phyloP scores from a whole-genome alignment of 1,140 invertebrate species.

The Diabrotica undecimpunctata region DNA sequence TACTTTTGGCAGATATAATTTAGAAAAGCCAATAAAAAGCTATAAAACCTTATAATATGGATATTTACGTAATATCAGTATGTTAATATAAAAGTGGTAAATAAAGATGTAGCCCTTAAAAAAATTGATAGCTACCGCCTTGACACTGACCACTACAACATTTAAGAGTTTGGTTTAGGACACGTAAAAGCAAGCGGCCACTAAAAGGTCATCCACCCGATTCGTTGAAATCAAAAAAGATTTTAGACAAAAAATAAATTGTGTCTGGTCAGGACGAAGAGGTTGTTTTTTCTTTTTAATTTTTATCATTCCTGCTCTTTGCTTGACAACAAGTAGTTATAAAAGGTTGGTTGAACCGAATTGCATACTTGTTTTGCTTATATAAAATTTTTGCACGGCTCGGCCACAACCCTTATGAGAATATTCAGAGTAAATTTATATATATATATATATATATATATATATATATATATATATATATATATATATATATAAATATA shows the following conservation, averaged over 20 bases:
- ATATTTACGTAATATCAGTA: no score
- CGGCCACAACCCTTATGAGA: no score
- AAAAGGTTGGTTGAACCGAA: slow-evolving; percentile 10
- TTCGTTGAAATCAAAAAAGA: slow-evolving; percentile 10
- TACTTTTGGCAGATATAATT: no score
- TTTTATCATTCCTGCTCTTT: not conserved
- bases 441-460: no score
- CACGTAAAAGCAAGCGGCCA: slow-evolving; percentile 1
- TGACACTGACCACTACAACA: slow-evolving; percentile 31
- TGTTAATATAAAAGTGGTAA: no score
- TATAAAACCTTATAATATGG: no score
- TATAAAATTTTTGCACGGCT: not conserved
- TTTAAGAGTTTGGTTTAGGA: slow-evolving; percentile 30
- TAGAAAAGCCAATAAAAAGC: no score
- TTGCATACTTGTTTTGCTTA: not conserved
- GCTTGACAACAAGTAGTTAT: not conserved
- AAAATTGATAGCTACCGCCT: not conserved
- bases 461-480: no score
- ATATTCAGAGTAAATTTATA: no score
- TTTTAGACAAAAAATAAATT: slow-evolving; percentile 26
- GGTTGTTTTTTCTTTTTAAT: slow-evolving; percentile 4
- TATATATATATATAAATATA: no score
- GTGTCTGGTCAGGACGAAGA: slow-evolving; percentile 30
- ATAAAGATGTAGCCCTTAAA: not conserved
- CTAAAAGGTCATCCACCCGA: slow-evolving; percentile 9